These are phyloP conservation scores for Zaprionus ghesquierei DNA, from an alignment of 1,140 invertebrate genomes.

Conservation along the genomic window DNA sequence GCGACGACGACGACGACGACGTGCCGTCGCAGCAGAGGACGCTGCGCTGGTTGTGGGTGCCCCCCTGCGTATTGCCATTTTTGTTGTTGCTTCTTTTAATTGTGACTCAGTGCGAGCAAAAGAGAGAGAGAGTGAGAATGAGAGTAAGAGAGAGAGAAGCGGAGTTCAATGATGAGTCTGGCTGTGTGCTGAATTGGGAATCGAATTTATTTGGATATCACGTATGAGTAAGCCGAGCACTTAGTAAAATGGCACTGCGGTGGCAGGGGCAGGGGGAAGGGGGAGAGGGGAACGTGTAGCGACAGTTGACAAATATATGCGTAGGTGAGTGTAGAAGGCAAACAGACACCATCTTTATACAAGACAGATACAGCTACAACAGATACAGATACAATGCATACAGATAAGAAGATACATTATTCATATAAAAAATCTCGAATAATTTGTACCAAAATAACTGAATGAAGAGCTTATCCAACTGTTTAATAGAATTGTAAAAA, in stretches of 20 bases:
- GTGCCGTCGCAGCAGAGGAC: slow-evolving; percentile 36
- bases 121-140: neutral
- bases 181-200: neutral
- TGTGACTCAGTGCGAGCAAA: slow-evolving; percentile 14
- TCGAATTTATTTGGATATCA: slow-evolving; percentile 1
- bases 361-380: neutral
- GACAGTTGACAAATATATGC: neutral
- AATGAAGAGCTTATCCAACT: accelerated
- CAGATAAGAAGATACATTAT: neutral
- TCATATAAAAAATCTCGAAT: neutral
- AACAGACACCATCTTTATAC: neutral
- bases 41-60: slow-evolving; percentile 24
- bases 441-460: neutral
- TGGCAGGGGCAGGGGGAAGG: neutral
- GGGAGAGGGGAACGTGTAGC: neutral
- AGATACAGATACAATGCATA: neutral
- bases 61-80: too few species aligned
- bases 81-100: slow-evolving; percentile 40
- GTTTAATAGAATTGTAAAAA: neutral
- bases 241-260: neutral
- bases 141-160: neutral
- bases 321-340: neutral
- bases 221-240: neutral
- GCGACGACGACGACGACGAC: slow-evolving; percentile 13
- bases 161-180: neutral